These are phyloP conservation scores for Tyto alba DNA, from an alignment of 2,113 vertebrate species.

Conservation along the genomic window DNA sequence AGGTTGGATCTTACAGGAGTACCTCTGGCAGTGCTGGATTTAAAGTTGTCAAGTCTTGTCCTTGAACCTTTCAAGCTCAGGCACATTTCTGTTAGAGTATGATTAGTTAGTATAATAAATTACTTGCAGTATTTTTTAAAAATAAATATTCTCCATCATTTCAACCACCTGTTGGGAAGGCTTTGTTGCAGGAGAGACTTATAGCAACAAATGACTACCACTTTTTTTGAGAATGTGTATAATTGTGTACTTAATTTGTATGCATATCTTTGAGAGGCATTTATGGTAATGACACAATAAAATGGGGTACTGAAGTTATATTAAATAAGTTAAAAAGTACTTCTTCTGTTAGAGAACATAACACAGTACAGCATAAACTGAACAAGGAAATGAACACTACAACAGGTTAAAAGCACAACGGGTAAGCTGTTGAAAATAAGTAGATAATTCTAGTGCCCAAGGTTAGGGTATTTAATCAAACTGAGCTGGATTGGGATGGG, in stretches of 20 bases:
- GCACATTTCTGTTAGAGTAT: fast-evolving
- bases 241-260: background rate
- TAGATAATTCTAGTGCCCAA: background rate
- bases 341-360: background rate
- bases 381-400: background rate
- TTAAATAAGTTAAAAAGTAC: background rate
- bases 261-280: background rate
- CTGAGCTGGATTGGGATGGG: background rate
- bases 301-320: background rate
- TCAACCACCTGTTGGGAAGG: background rate
- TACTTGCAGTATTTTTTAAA: background rate
- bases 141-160: background rate
- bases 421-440: background rate
- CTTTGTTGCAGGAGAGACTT: background rate
- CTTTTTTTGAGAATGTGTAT: background rate
- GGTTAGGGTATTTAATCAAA: background rate
- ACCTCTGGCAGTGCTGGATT: background rate
- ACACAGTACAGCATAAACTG: background rate
- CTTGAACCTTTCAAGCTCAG: background rate
- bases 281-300: background rate
- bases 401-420: background rate
- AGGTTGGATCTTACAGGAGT: background rate
- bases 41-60: background rate
- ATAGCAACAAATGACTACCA: background rate
- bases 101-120: background rate